These are phyloP conservation scores for Cervus canadensis DNA, from an alignment of 2,113 vertebrate species.

Conservation along the genomic window DNA sequence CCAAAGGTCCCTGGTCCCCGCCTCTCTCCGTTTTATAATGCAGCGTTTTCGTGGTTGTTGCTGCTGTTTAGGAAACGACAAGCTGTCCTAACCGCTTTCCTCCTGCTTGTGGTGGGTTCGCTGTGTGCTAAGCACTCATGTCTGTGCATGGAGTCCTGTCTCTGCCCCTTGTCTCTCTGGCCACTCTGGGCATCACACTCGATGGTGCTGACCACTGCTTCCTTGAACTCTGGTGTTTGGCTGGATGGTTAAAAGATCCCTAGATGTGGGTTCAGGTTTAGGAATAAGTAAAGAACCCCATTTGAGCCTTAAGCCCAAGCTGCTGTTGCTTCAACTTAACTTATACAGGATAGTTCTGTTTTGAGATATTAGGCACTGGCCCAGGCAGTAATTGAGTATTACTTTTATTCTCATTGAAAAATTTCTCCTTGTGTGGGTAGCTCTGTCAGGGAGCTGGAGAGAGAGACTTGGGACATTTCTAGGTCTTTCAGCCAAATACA, in stretches of 20 bases:
- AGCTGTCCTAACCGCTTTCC: neutral
- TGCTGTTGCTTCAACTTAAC: neutral
- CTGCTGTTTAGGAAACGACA: neutral
- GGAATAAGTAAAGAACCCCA: neutral
- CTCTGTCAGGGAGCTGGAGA: neutral
- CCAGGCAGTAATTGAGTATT: neutral
- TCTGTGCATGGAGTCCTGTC: fast-evolving
- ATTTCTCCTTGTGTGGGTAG: neutral
- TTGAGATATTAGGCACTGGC: neutral
- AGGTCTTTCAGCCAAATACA: neutral
- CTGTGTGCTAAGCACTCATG: fast-evolving
- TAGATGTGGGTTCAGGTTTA: neutral
- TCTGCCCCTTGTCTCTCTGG: neutral
- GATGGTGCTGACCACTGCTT: neutral
- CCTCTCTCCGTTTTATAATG: neutral
- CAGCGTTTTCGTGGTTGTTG: neutral
- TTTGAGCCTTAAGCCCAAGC: neutral
- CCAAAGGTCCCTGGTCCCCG: neutral
- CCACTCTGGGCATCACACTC: too few relatives aligned
- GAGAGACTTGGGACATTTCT: neutral
- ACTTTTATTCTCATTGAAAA: neutral
- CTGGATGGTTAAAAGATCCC: neutral
- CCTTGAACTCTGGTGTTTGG: neutral
- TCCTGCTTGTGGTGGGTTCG: neutral
- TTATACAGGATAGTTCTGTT: neutral